Evolutionary conservation across 2,888 invertebrate species (phyloP).

Genomic region (Vesta saturnalis): DNA sequence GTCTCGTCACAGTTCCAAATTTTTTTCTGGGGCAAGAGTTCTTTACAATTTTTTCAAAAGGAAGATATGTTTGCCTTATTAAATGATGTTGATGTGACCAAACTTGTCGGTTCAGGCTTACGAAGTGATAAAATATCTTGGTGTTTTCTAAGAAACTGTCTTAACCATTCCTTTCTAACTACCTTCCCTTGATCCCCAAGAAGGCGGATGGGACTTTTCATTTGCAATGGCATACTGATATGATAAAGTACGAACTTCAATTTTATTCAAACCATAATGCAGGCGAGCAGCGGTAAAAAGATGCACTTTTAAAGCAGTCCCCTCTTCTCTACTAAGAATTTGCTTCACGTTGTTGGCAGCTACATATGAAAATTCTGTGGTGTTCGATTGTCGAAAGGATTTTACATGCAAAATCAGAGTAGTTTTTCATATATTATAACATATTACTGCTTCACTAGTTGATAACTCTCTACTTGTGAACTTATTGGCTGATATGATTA

Average conservation of each 20-base stretch:
- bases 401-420: neutral
- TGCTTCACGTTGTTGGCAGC: neutral
- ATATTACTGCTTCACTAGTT: neutral
- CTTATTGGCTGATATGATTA: neutral
- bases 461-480: neutral
- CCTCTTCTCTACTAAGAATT: neutral
- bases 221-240: neutral
- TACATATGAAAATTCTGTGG: neutral
- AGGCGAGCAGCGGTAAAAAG: neutral
- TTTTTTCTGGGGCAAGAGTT: neutral
- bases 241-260: neutral
- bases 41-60: neutral
- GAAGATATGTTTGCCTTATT: neutral
- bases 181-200: neutral
- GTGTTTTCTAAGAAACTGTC: neutral
- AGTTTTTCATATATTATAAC: neutral
- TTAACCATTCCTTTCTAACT: neutral
- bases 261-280: neutral
- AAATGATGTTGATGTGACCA: neutral
- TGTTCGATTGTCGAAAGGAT: no score
- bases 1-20: neutral
- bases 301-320: neutral
- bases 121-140: neutral
- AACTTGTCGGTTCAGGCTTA: no score
- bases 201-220: neutral